phyloP scores from a whole-genome alignment of 2,113 vertebrate genomes.

The Dinomys branickii region DNA sequence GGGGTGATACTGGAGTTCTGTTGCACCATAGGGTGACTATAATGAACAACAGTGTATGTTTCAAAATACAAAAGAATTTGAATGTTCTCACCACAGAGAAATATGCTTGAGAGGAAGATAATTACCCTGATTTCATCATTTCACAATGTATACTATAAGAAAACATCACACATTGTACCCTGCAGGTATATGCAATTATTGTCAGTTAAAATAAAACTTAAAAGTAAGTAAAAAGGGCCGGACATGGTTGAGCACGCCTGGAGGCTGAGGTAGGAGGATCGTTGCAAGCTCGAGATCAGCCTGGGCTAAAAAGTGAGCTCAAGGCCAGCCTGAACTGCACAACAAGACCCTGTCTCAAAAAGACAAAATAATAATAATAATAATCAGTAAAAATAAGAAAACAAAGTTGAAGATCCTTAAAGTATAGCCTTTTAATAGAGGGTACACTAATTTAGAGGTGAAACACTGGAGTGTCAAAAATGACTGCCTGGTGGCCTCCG shows the following conservation, averaged over 20 bases:
- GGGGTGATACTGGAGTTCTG: too few relatives aligned
- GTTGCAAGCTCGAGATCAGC: too few relatives aligned
- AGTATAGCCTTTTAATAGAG: not conserved
- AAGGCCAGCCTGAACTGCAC: too few relatives aligned
- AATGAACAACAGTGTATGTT: not conserved
- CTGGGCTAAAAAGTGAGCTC: too few relatives aligned
- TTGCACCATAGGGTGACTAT: not conserved
- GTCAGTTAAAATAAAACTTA: not conserved
- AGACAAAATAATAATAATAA: too few relatives aligned
- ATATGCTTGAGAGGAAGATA: not conserved
- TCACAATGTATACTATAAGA: not conserved
- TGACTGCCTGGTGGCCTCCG: not conserved
- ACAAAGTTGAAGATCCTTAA: not conserved
- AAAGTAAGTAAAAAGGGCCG: not conserved
- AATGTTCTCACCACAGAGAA: not conserved
- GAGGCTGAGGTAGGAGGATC: too few relatives aligned
- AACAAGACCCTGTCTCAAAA: too few relatives aligned
- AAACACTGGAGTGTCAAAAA: not conserved
- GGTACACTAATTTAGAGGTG: not conserved
- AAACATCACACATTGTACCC: not conserved
- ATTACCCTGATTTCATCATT: not conserved
- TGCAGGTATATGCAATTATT: not conserved
- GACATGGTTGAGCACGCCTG: too few relatives aligned
- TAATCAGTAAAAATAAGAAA: not conserved
- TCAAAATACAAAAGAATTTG: not conserved